Percentiles rank a stretch among this genome's conserved stretches.
These are phyloP conservation scores for Ctenopoma kingsleyae DNA, from an alignment of 2,797 vertebrate species.

Conservation along the genomic window DNA sequence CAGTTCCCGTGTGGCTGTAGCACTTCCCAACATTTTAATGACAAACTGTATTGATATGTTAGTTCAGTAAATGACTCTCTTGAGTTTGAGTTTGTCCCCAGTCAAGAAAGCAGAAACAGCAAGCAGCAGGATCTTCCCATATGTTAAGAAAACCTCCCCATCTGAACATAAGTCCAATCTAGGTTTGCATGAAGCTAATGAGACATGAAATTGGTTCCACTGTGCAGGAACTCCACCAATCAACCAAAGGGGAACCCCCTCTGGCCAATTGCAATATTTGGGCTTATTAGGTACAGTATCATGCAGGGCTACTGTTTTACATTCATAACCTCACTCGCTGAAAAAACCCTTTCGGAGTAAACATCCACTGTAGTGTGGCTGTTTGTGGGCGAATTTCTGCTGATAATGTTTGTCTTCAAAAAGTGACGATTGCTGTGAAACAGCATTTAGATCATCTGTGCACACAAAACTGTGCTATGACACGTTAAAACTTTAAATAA, in stretches of 20 bases:
- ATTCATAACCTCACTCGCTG: constrained; percentile 27
- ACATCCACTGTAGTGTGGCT: not conserved
- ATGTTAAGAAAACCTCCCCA: constrained; percentile 47
- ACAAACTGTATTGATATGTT: not conserved
- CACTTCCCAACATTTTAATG: constrained; percentile 4
- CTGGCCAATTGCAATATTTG: constrained; percentile 52
- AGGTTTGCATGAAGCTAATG: constrained; percentile 75
- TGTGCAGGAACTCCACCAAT: constrained; percentile 63
- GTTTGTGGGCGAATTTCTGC: constrained; percentile 17
- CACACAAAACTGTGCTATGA: not conserved
- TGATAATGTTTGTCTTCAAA: constrained; percentile 12
- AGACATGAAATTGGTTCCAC: constrained; percentile 74
- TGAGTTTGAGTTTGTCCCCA: constrained; percentile 4
- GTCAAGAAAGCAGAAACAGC: constrained; percentile 85
- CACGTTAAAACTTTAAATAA: not conserved
- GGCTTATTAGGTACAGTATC: constrained; percentile 63
- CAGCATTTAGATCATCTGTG: not conserved
- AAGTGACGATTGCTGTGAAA: constrained; percentile 13
- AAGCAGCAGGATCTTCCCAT: constrained; percentile 39
- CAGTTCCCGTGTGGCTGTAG: not conserved
- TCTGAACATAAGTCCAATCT: constrained; percentile 59
- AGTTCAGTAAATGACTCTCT: constrained; percentile 16
- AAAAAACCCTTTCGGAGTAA: constrained; percentile 19
- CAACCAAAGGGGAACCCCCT: constrained; percentile 60
- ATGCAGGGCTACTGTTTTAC: constrained; percentile 49